Evolutionary conservation across 2,888 invertebrate species (phyloP).

Genomic region (Colletes collaris): DNA sequence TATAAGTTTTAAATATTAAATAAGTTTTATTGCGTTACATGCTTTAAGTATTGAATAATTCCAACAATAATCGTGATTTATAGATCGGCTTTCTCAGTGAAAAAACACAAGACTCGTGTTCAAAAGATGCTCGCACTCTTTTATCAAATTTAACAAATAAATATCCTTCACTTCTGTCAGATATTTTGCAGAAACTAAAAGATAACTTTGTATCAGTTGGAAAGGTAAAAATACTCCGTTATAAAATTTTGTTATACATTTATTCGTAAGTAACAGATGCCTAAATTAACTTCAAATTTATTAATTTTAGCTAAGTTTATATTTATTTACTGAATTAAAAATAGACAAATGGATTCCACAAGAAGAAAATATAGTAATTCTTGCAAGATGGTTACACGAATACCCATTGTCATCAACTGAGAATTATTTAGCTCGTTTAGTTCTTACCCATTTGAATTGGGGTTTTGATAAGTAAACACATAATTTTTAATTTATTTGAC

Average conservation of each 20-base stretch:
- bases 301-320: conserved; percentile 84
- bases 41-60: conserved; percentile 84
- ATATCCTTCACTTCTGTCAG: conserved; percentile 88
- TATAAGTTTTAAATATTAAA: conserved; percentile 6
- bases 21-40: conserved; percentile 1
- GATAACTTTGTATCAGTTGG: conserved; percentile 86
- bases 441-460: conserved; percentile 90
- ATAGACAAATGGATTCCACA: conserved; percentile 88
- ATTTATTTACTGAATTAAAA: conserved; percentile 90
- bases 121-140: conserved; percentile 89
- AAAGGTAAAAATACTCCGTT: conserved; percentile 79
- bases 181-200: conserved; percentile 86
- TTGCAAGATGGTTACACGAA: conserved; percentile 88
- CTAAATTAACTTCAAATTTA: conserved; percentile 32
- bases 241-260: neutral
- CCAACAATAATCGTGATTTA: conserved; percentile 62
- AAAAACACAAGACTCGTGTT: conserved; percentile 88
- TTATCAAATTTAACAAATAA: conserved; percentile 88
- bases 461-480: conserved; percentile 83
- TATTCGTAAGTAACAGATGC: conserved; percentile 3
- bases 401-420: conserved; percentile 86
- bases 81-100: conserved; percentile 90
- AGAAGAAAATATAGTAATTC: conserved; percentile 86
- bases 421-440: conserved; percentile 88
- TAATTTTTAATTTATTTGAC: conserved; percentile 1